Evolutionary conservation across 2,888 invertebrate genomes (phyloP), one percentile per base, ranked within the genome.

Genomic region (Chirona hameri): DNA sequence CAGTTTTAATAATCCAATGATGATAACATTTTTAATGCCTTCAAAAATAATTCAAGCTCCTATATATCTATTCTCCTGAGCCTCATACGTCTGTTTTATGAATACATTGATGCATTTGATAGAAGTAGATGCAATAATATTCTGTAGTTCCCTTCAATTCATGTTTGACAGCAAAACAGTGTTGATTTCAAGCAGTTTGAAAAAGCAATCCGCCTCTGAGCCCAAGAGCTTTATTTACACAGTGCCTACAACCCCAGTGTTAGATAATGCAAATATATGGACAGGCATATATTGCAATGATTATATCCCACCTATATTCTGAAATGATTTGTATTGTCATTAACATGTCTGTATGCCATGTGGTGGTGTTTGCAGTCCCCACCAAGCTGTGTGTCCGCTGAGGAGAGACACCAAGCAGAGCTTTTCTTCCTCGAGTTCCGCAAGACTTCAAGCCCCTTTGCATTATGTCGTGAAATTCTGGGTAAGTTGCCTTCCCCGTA

Each of bases 321-420:
- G 15, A n/a, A 18, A 24, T 60, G 55, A 39, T 69, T 29, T 55
- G 82, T 72, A 48, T 48, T 82, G 80, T 72, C 76, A 60, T 24
- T 84, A 81, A n/a, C n/a, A n/a, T n/a, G n/a, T n/a, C n/a, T n/a
- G n/a, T n/a, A n/a, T n/a, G n/a, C n/a, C n/a, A n/a, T n/a, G n/a
- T n/a, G n/a, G n/a, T 79, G 69, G 60, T n/a, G 84, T 81, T 86
- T 86, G 83, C 87, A 95, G 95, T 95, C 95, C 84, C 92, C 95
- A 72, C 94, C 95, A 84, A 92, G 92, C 88, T 86, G 93, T 86
- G 93, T 95, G 82, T 91, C 92, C 72, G 90, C 91, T 85, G 93
- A 94, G 86, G 94, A 96, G 88, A 90, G 96, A 83, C 93, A 92
- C 86, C 91, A 92, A 84, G 95, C 95, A n/a, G 96, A 96, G 88